These are phyloP conservation scores for Maconellicoccus hirsutus DNA, from an alignment of 1,140 invertebrate genomes.

Conservation along the genomic window DNA sequence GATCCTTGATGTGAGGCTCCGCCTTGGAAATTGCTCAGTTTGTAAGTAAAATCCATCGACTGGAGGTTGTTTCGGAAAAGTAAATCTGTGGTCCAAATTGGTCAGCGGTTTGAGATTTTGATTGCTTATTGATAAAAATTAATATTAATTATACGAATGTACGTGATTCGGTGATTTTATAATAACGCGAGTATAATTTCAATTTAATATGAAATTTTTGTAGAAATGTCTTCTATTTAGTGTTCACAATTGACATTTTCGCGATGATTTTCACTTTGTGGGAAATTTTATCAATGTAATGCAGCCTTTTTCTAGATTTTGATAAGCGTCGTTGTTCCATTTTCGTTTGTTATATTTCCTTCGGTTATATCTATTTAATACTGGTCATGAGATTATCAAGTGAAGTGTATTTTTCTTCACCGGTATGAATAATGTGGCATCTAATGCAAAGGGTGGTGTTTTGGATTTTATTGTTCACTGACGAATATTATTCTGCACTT, in stretches of 20 bases:
- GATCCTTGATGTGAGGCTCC: neutral
- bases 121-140: neutral
- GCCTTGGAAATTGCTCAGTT: neutral
- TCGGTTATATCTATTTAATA: neutral
- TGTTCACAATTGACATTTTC: neutral
- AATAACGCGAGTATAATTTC: neutral
- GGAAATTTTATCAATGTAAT: neutral
- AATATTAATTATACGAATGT: too few species aligned
- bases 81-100: neutral
- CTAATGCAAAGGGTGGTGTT: constrained; percentile 15
- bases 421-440: constrained; percentile 16
- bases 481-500: neutral
- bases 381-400: constrained; percentile 11
- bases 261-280: neutral
- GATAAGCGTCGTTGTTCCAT: neutral
- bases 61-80: neutral
- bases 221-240: too few species aligned
- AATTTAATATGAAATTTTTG: too few species aligned
- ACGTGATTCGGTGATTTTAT: neutral
- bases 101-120: too few species aligned
- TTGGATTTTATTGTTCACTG: constrained; percentile 16
- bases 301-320: neutral
- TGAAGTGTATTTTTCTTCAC: neutral
- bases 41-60: neutral
- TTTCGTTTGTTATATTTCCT: neutral